Evolutionary conservation across 2,113 vertebrate species (phyloP).

Genomic region (Pomatostomus ruficeps): DNA sequence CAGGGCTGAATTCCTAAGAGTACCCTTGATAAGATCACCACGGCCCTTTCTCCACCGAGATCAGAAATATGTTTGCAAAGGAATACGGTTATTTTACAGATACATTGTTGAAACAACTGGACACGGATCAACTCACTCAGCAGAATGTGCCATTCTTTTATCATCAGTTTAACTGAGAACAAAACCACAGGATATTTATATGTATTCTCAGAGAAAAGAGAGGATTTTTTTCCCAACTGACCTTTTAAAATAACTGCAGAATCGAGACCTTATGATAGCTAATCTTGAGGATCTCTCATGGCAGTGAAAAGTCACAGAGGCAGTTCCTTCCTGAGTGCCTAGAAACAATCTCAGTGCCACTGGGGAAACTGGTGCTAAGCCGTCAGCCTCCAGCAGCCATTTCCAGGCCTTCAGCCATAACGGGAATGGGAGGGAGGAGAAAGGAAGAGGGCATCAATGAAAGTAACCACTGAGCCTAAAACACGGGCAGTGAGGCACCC

Average conservation of each 20-base stretch:
- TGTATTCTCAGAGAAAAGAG: background rate
- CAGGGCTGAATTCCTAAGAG: background rate
- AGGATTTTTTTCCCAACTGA: background rate
- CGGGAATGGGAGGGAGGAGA: background rate
- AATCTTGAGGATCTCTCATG: background rate
- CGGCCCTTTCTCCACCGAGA: background rate
- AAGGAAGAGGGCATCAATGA: background rate
- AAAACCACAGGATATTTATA: background rate
- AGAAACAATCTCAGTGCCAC: background rate
- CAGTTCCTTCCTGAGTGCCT: background rate
- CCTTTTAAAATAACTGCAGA: background rate
- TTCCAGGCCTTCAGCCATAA: background rate
- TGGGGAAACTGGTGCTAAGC: background rate
- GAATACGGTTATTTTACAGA: background rate
- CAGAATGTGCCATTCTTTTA: background rate
- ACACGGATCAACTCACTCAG: background rate
- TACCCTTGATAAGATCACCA: accelerated
- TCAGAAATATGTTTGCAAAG: background rate
- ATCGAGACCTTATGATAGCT: background rate
- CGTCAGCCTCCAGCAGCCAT: background rate
- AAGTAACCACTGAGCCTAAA: background rate
- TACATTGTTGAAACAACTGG: background rate
- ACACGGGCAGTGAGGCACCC: no score
- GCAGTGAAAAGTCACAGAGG: background rate
- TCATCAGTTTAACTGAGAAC: background rate